Evolutionary conservation across 2,888 invertebrate genomes (phyloP).

Genomic region (Dynastes tityus): DNA sequence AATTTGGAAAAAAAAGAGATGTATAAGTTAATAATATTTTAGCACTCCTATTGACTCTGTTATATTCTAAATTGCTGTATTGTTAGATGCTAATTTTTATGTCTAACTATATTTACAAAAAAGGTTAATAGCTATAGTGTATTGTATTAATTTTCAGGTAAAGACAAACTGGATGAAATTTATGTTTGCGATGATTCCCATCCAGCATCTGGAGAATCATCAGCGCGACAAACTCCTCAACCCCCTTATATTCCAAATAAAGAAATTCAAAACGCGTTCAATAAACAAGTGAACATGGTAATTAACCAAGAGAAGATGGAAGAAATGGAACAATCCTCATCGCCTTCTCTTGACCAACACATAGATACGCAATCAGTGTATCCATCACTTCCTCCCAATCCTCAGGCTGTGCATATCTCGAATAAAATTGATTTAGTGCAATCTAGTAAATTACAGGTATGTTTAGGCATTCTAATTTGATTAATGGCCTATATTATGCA

Average conservation of each 20-base stretch:
- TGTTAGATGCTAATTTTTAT: too few species aligned
- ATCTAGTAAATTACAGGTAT: conserved; percentile 68
- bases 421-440: conserved; percentile 65
- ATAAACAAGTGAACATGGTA: conserved; percentile 60
- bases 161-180: conserved; percentile 69
- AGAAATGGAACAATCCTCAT: conserved; percentile 49
- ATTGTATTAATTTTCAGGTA: conserved; percentile 14
- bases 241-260: conserved; percentile 63
- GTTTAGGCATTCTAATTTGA: conserved; percentile 44
- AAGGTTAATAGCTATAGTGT: neutral
- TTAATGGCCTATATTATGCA: conserved; percentile 18
- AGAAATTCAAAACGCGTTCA: conserved; percentile 67
- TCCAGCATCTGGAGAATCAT: conserved; percentile 70
- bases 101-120: neutral
- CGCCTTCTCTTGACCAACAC: conserved; percentile 52
- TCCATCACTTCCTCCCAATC: conserved; percentile 54
- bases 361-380: conserved; percentile 48
- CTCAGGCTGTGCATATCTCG: conserved; percentile 59
- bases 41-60: too few species aligned
- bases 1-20: too few species aligned
- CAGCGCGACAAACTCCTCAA: conserved; percentile 72
- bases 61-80: too few species aligned
- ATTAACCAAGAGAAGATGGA: conserved; percentile 52
- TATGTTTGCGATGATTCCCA: conserved; percentile 67
- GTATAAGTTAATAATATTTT: too few species aligned